A percentile compares a stretch with the other conserved stretches of the same genome.
phyloP scores from a whole-genome alignment of 2,113 vertebrate species.

The Brachionichthys hirsutus region DNA sequence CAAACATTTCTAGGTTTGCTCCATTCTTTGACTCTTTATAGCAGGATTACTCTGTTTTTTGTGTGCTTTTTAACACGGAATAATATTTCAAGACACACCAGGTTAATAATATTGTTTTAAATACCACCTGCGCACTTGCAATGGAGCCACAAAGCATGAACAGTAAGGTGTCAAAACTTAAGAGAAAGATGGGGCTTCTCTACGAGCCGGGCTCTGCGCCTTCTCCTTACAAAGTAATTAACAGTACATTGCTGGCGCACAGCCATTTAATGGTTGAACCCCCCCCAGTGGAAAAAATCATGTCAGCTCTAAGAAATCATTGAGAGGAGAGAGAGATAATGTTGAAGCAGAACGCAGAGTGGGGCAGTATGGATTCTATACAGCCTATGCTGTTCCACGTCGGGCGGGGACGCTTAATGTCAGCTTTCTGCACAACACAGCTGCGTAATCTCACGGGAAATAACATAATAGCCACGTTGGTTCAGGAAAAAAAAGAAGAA shows the following conservation, averaged over 20 bases:
- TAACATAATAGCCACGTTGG: constrained; percentile 37
- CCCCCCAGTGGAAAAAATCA: constrained; percentile 51
- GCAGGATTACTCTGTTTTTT: not conserved
- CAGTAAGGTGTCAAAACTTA: constrained; percentile 25
- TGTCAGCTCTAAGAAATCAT: constrained; percentile 50
- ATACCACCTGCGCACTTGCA: constrained; percentile 55
- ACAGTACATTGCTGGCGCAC: constrained; percentile 64
- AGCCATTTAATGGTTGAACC: constrained; percentile 62
- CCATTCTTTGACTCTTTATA: not conserved
- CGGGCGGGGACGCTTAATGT: constrained; percentile 58
- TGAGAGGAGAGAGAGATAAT: constrained; percentile 46
- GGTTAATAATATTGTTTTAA: constrained; percentile 24
- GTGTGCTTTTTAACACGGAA: constrained; percentile 12
- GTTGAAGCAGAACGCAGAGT: constrained; percentile 45
- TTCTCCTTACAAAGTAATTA: constrained; percentile 68
- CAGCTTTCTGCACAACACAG: constrained; percentile 53
- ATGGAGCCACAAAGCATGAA: constrained; percentile 45
- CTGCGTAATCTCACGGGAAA: constrained; percentile 40
- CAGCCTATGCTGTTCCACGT: constrained; percentile 57
- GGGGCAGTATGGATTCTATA: constrained; percentile 69
- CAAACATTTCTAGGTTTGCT: not conserved
- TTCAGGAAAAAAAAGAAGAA: constrained; percentile 4
- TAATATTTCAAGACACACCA: constrained; percentile 25
- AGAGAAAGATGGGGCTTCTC: constrained; percentile 42
- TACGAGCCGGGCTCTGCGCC: constrained; percentile 34